A percentile compares a stretch with the other conserved stretches of the same genome.
Conservation (phyloP, 2,113 vertebrate genomes). For the Stercorarius parasiticus region DNA sequence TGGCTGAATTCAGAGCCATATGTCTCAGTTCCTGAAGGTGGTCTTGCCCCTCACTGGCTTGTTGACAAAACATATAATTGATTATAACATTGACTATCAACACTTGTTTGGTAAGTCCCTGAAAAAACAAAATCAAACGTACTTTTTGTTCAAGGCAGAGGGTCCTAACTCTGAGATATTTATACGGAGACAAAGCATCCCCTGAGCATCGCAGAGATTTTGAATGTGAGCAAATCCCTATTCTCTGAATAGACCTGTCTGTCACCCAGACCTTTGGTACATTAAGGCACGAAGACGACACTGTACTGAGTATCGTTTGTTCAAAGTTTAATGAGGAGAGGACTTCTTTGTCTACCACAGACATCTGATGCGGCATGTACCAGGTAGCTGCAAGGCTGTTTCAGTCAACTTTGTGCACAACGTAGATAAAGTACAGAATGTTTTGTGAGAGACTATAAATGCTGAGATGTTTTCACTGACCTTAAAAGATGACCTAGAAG, state of each 20-base stretch:
- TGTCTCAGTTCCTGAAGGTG: not conserved
- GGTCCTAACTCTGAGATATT: not conserved
- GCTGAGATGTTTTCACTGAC: not conserved
- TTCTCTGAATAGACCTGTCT: not conserved
- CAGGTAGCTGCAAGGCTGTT: not conserved
- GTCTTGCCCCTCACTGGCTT: not conserved
- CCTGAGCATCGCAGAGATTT: not conserved
- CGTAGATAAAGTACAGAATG: not conserved
- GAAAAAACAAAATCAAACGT: not conserved
- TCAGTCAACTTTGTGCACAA: not conserved
- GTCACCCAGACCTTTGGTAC: not conserved
- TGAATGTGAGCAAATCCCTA: not conserved
- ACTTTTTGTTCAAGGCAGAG: not conserved
- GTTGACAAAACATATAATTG: not conserved
- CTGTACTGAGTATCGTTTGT: accelerated
- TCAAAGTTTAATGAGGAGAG: not conserved
- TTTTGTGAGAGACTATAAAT: not conserved
- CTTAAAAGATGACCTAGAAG: not conserved
- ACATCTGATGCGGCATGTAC: not conserved
- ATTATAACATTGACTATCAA: not conserved
- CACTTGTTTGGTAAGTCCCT: not conserved
- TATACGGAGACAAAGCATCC: not conserved
- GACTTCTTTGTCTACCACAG: not conserved
- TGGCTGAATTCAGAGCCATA: not conserved
- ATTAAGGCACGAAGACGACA: not conserved